phyloP scores from a whole-genome alignment of 2,888 invertebrate genomes.

The Thalpophila matura region DNA sequence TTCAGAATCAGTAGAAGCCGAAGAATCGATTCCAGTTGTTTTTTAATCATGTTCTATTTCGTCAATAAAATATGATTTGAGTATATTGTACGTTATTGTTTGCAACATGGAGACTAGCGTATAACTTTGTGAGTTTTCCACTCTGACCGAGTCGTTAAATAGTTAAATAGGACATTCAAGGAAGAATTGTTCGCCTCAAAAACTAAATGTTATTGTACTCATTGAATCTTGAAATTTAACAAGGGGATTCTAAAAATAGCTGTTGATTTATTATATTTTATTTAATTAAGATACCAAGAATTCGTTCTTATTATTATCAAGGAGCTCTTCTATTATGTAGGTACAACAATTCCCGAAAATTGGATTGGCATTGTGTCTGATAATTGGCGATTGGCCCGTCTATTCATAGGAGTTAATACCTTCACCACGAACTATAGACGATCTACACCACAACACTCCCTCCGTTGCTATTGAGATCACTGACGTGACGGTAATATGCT shows the following conservation, averaged over 20 bases:
- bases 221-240: neutral
- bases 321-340: slow-evolving; percentile 11
- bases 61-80: too few species aligned
- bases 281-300: slow-evolving; percentile 17
- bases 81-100: too few species aligned
- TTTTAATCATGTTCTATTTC: too few species aligned
- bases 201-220: too few species aligned
- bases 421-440: slow-evolving; percentile 1
- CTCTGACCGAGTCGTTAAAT: too few species aligned
- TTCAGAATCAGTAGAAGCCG: too few species aligned
- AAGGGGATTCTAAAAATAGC: neutral
- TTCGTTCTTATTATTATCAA: slow-evolving; percentile 12
- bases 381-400: slow-evolving; percentile 46
- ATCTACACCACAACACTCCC: slow-evolving; percentile 17
- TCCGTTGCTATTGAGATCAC: slow-evolving; percentile 12
- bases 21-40: too few species aligned
- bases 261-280: neutral
- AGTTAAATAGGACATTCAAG: too few species aligned
- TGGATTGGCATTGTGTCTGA: slow-evolving; percentile 40
- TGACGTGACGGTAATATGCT: neutral
- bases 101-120: too few species aligned
- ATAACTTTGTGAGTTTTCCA: too few species aligned
- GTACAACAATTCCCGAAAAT: slow-evolving; percentile 33
- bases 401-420: slow-evolving; percentile 39
- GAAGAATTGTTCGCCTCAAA: too few species aligned